Base-by-base conservation (phyloP, 2,113 vertebrate species). In the Mionectes macconnelli region DNA sequence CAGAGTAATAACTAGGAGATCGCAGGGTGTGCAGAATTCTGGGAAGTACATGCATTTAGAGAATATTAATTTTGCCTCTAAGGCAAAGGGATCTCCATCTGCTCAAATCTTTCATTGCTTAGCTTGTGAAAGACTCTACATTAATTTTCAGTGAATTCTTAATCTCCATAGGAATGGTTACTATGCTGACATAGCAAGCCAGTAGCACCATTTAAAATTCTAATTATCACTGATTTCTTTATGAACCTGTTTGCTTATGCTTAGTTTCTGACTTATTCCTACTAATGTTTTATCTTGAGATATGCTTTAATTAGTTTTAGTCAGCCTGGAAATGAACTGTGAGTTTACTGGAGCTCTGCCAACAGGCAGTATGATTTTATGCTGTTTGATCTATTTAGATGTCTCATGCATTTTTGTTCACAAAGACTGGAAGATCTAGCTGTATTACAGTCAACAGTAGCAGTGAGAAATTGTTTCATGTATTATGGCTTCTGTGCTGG, bases 101-200 rank as follows among this genome's bases (percentile, higher is more conserved):
- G 84, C 77, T 93, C 69, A 55, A 45, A 42, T 67, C 57, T 87
- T 89, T 67, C 56, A 27, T 78, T 78, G 87, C 47, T 80, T 84
- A 78, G 28, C 11, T 28, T 74, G 8, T 77, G 53, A 92, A 90
- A 77, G 8, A 8, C 53, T 92, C 30, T 52, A 69, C 33, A 56
- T n/a, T 47, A 84, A 57, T 93, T 89, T 91, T 87, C 76, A 77
- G 37, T 81, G 78, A 84, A 81, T 94, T 78, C 33, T 72, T 89
- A 67, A 59, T 89, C 44, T 95, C 39, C 21, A 33, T 47, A 83
- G 60, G 64, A 84, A 59, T 87, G 27, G 31, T 84, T 82, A 75
- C 42, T 81, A n/a, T 49, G 21, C 69, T 89, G 60, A 82, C 42
- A 67, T 33, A 89, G 35, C 44, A 89, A 93, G 47, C 35, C 39